phyloP scores from a whole-genome alignment of 2,797 vertebrate species.

The Eulemur mongoz region DNA sequence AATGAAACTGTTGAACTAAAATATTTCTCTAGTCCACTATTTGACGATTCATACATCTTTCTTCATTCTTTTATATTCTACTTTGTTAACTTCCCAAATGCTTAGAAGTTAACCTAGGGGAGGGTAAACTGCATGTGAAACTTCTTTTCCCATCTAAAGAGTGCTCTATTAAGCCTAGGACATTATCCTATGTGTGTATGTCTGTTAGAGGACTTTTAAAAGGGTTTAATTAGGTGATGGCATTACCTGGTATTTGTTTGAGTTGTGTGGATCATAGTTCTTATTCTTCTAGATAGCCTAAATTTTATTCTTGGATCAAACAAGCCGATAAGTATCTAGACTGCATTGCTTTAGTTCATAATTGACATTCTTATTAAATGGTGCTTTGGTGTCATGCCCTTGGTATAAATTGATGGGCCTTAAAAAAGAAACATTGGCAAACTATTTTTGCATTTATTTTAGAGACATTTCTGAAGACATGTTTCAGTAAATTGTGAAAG shows the following conservation, averaged over 20 bases:
- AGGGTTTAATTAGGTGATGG: accelerated
- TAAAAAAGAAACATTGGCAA: not conserved
- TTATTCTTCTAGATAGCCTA: not conserved
- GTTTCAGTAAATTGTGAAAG: not conserved
- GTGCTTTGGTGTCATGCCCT: not conserved
- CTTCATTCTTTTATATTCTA: not conserved
- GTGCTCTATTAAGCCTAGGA: no score
- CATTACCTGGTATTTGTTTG: not conserved
- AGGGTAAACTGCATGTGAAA: accelerated
- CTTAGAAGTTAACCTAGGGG: not conserved
- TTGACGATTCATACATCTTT: no score
- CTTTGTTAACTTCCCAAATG: not conserved
- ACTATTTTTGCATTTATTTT: not conserved
- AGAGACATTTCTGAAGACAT: not conserved
- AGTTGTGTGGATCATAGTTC: not conserved
- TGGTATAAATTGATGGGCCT: not conserved
- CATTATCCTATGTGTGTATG: accelerated
- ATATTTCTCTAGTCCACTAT: not conserved
- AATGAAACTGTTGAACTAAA: not conserved
- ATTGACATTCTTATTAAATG: not conserved
- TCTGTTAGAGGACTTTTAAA: not conserved
- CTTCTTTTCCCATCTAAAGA: not conserved
- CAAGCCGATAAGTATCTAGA: not conserved
- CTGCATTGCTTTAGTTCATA: not conserved
- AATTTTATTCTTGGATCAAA: not conserved